A percentile compares a stretch with the other conserved stretches of the same genome.
Evolutionary conservation across 1,140 invertebrate genomes (phyloP).

Genomic region (Drosophila tsacasi): DNA sequence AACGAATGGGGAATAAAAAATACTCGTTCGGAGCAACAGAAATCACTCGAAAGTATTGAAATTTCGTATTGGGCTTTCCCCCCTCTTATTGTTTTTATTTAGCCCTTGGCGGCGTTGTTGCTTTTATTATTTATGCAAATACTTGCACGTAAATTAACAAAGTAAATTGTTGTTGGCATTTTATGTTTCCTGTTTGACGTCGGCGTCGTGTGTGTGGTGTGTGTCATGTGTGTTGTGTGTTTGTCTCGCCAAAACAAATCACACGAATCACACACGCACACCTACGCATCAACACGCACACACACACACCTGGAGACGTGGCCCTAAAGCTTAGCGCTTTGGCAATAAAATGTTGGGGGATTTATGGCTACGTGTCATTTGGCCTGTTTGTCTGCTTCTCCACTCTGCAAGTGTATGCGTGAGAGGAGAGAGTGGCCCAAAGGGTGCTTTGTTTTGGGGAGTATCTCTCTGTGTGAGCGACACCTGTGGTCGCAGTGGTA

Average conservation of each 20-base stretch:
- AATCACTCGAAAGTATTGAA: constrained; percentile 20
- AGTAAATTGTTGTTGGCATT: constrained; percentile 73
- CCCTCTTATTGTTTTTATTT: constrained; percentile 24
- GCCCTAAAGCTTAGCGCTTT: constrained; percentile 57
- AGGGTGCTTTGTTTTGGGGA: constrained; percentile 17
- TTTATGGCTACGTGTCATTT: constrained; percentile 80
- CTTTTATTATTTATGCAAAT: constrained; percentile 73
- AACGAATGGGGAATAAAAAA: not conserved
- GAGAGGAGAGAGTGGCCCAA: constrained; percentile 3
- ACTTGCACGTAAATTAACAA: constrained; percentile 73
- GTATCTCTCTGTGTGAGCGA: constrained; percentile 3
- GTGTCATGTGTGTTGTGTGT: constrained; percentile 71
- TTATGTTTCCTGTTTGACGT: constrained; percentile 62
- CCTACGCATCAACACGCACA: not conserved
- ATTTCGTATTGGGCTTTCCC: constrained; percentile 4
- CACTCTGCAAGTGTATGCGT: constrained; percentile 14
- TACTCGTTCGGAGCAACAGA: not conserved
- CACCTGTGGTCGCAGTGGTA: constrained; percentile 3
- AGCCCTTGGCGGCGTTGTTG: constrained; percentile 8
- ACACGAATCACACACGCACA: constrained; percentile 51
- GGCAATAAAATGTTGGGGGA: constrained; percentile 71
- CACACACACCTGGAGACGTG: constrained; percentile 1
- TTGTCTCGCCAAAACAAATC: constrained; percentile 75
- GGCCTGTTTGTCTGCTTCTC: constrained; percentile 65
- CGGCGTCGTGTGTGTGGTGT: constrained; percentile 13